phyloP scores from a whole-genome alignment of 2,113 vertebrate genomes.

The Chloropsis hardwickii region DNA sequence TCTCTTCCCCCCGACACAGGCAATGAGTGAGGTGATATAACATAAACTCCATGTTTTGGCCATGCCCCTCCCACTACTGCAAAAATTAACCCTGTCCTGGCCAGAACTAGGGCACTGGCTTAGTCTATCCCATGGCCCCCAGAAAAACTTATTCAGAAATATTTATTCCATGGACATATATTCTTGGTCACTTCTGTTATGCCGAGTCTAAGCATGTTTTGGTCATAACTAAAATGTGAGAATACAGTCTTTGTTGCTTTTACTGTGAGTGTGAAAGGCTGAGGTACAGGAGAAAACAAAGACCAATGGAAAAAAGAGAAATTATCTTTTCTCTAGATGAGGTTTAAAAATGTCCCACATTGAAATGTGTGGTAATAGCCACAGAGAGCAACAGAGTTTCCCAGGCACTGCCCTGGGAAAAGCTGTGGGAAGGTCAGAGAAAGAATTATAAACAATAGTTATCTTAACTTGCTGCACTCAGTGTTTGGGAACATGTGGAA shows the following conservation, averaged over 20 bases:
- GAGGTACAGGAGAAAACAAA: neutral
- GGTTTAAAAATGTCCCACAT: neutral
- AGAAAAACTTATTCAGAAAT: neutral
- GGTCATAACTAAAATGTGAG: neutral
- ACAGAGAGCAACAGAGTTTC: too few species aligned
- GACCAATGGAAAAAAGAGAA: neutral
- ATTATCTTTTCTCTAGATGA: neutral
- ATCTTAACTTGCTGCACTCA: too few species aligned
- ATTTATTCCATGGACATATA: neutral
- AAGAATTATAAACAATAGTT: too few species aligned
- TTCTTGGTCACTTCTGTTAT: neutral
- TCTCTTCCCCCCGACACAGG: neutral
- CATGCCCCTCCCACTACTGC: neutral
- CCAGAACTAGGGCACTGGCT: neutral
- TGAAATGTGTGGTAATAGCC: neutral
- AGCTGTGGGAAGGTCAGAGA: too few species aligned
- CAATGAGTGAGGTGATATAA: neutral
- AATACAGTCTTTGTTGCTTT: neutral
- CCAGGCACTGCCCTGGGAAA: too few species aligned
- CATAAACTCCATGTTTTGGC: neutral
- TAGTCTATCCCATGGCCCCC: neutral
- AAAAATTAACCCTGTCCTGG: neutral
- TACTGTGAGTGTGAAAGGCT: neutral
- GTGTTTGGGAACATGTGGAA: too few species aligned
- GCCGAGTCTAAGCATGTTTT: neutral